Evolutionary conservation across 92 coral and sea anemone genomes (phyloP), one percentile per base, ranked within the genome.

Genomic region (Phenganax marumi): DNA sequence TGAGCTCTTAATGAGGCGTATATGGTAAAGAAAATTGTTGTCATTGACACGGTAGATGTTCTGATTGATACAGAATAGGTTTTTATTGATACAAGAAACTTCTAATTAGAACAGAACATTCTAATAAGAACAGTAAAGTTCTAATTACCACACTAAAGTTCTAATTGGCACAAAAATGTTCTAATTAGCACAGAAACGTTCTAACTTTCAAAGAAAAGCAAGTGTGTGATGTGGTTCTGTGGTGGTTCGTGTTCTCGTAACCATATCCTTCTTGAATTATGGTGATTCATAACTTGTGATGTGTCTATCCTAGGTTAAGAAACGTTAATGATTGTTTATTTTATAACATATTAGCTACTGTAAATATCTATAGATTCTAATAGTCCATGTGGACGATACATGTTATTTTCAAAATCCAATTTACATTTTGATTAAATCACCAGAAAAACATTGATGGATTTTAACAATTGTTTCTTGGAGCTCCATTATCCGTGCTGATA

Each of bases 301-400:
- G 43, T 66, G 72, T 66, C 43, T 23, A 66, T 49, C 72, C 8
- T 66, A 25, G 72, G 72, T 66, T 66, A 66, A 24, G 26, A 66
- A 66, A 48, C 43, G 43, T 66, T 66, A 49, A 66, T 11, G 43
- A 25, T 47, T 17, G 43, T 17, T 47, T 48, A 33, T 66, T 66
- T 66, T 66, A 66, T 66, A 66, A 10, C 43, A 66, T 66, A 66
- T 12, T 62, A 60, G 66, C 33, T 25, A 66, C 72, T 66, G 72
- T 66, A 66, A 66, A 66, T 66, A 66, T 66, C 26, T 10, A 66
- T 24, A 66, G 72, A 66, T 66, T 66, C 26, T 66, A 66, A n/a
- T 66, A 66, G 72, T 66, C 50, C 13, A 54, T 54, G 61, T n/a
- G 13, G 16, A 54, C 43, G 43, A 33, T 33, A 33, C 5, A 5